Evolutionary conservation across 2,888 invertebrate genomes (phyloP).

Genomic region (Pristionchus entomophagus): DNA sequence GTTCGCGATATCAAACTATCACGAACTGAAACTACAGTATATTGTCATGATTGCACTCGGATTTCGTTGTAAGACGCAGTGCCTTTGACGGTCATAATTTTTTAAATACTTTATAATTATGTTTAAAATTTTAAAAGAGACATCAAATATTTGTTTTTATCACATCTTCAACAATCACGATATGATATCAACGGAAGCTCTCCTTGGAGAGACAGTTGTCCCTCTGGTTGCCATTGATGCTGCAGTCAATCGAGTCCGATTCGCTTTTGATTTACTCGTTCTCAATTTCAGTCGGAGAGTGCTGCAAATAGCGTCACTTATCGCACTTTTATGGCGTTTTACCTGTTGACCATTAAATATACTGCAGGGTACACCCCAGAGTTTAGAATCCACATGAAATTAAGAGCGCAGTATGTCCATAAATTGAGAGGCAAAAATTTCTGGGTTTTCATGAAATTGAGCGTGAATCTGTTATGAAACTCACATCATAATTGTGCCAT

Average conservation of each 20-base stretch:
- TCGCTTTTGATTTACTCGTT: neutral
- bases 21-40: no score
- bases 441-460: conserved; percentile 51
- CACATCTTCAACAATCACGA: neutral
- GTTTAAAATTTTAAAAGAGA: no score
- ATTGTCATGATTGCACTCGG: no score
- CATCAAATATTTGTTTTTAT: no score
- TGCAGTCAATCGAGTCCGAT: neutral
- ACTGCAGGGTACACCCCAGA: conserved; percentile 68
- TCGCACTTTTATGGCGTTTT: no score
- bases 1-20: no score
- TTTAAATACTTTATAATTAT: no score
- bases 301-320: neutral
- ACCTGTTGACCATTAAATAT: conserved; percentile 65
- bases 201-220: neutral
- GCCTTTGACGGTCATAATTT: no score
- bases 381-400: conserved; percentile 72
- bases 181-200: neutral
- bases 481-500: conserved; percentile 67
- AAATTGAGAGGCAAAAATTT: conserved; percentile 60
- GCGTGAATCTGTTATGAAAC: neutral
- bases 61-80: no score
- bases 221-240: neutral
- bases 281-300: neutral
- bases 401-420: conserved; percentile 63